phyloP scores from a whole-genome alignment of 2,888 invertebrate species.

The Muschampia plurimacula region DNA sequence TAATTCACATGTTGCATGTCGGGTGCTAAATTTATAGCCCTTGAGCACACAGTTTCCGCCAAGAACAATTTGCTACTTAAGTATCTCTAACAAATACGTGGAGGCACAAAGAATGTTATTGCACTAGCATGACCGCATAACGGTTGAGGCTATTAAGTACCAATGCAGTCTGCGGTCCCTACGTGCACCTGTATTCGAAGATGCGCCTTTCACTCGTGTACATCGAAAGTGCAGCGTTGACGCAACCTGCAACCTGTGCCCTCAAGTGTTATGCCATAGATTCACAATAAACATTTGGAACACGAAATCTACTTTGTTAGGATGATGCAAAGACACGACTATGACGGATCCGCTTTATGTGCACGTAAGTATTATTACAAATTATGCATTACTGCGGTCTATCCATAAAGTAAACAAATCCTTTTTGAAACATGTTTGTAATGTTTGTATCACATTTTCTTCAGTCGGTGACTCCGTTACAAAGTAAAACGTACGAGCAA shows the following conservation, averaged over 20 bases:
- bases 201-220: conserved; percentile 80
- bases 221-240: conserved; percentile 82
- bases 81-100: conserved; percentile 46
- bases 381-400: background rate
- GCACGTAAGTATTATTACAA: conserved; percentile 4
- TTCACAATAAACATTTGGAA: conserved; percentile 28
- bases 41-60: conserved; percentile 47
- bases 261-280: conserved; percentile 52
- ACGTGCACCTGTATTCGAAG: conserved; percentile 60
- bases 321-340: conserved; percentile 24
- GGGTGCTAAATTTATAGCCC: conserved; percentile 45
- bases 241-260: conserved; percentile 73
- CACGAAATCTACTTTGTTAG: conserved; percentile 23
- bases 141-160: conserved; percentile 49
- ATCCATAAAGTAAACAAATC: background rate
- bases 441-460: background rate
- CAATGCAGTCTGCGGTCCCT: conserved; percentile 43
- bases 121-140: conserved; percentile 52
- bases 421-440: background rate
- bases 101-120: conserved; percentile 52
- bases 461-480: background rate
- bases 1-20: conserved; percentile 43
- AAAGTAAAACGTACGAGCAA: background rate
- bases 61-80: conserved; percentile 47
- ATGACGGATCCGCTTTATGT: background rate